Evolutionary conservation across 2,888 invertebrate species (phyloP), one percentile per base, ranked within the genome.

Genomic region (Leptothorax acervorum): DNA sequence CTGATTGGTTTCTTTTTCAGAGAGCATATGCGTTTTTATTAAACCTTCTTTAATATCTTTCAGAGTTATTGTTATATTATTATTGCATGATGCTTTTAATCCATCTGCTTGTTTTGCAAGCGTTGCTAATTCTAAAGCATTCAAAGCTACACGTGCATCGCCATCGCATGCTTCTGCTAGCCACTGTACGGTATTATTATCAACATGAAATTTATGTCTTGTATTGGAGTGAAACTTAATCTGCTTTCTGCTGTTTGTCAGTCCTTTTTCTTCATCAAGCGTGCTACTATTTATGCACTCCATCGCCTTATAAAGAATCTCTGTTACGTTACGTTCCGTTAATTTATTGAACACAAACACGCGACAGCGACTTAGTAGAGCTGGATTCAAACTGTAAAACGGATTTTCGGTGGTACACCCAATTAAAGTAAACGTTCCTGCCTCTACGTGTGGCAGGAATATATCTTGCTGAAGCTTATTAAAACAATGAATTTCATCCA

Each of bases 381-480:
- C 97, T 91, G 96, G 96, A 94, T 98, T 98, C 62, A 98, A 96
- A 90, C 97, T 97, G 93, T 98, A 98, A 3, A 97, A 97, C 11
- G 98, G 98, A 94, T 98, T 98, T 94, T 98, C 98, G 71, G 98
- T 98, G 0, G 98, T 98, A 0, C 98, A 97, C 39, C 98, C 98
- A 82, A 98, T 96, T 82, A 98, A 95, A 70, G 96, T 96, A 60
- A 98, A 96, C 48, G 97, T 97, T 0, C 98, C 98, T 95, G 96
- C 97, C 94, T 98, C 98, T 9, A 98, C 97, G 93, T 97, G 97
- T 11, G 97, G 96, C 84, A 98, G 94, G 94, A 98, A 97, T 71
- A 96, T 96, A 93, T 98, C 97, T 95, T 98, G 98, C 92, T 98
- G 98, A 18, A 97, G 95, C 95, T 98, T 98, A 93, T 98, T 98